These are phyloP conservation scores for Magallana angulata DNA, from an alignment of 1,140 invertebrate species.

Conservation along the genomic window DNA sequence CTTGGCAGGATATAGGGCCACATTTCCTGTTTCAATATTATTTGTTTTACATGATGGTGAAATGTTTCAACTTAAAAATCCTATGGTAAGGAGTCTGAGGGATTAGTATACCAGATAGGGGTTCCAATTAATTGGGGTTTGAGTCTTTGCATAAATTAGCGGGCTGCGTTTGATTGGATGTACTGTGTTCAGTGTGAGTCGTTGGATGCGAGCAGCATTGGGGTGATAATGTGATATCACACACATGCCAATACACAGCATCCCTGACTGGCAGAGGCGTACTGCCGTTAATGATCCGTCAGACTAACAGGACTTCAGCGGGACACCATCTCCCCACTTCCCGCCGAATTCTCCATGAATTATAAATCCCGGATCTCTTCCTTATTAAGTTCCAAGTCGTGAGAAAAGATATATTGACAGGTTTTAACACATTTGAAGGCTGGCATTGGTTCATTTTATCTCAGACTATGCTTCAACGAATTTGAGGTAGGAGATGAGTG, in stretches of 20 bases:
- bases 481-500: neutral
- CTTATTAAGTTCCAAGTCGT: neutral
- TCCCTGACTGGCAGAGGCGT: neutral
- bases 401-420: neutral
- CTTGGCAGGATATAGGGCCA: neutral
- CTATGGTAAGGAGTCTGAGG: neutral
- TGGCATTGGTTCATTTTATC: neutral
- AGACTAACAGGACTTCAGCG: neutral
- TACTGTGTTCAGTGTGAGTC: neutral
- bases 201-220: neutral
- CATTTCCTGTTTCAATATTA: neutral
- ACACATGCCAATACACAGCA: conserved; percentile 27
- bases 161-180: conserved; percentile 3
- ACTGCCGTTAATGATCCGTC: neutral
- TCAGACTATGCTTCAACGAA: neutral
- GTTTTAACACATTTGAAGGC: neutral
- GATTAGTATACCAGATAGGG: neutral
- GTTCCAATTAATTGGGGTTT: neutral
- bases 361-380: neutral
- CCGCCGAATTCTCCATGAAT: neutral
- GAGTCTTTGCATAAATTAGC: conserved; percentile 10
- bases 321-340: conserved; percentile 4
- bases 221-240: conserved; percentile 33
- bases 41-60: conserved; percentile 26
- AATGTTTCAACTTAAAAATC: neutral